Percentiles rank a stretch among this genome's conserved stretches.
These are phyloP conservation scores for Lepus europaeus DNA, from an alignment of 2,113 vertebrate genomes.

Conservation along the genomic window DNA sequence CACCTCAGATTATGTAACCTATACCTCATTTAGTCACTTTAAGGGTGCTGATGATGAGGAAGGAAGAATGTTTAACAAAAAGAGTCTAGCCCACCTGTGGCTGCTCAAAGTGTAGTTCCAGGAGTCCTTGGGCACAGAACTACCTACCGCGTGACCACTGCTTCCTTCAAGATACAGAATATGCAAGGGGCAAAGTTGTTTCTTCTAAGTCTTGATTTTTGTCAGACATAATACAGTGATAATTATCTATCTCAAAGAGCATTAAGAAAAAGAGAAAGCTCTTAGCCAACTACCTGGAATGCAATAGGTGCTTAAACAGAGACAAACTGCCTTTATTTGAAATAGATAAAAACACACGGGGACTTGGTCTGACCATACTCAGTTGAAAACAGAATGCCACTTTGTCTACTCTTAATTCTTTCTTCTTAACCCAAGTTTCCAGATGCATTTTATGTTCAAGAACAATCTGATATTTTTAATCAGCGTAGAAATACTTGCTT, in stretches of 20 bases:
- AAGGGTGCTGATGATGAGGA: not conserved
- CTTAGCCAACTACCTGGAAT: slow-evolving; percentile 2
- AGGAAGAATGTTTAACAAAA: not conserved
- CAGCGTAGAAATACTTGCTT: not conserved
- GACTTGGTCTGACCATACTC: not conserved
- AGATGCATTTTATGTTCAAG: slow-evolving; percentile 15
- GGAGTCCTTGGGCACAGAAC: not conserved
- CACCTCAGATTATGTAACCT: not conserved
- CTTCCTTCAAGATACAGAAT: slow-evolving; percentile 13
- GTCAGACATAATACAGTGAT: not conserved
- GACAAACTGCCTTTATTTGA: slow-evolving; percentile 26
- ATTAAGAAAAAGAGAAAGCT: slow-evolving; percentile 18
- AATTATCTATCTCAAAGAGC: slow-evolving; percentile 32
- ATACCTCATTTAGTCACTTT: not conserved
- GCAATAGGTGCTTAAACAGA: not conserved
- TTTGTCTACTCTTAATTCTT: slow-evolving; percentile 1
- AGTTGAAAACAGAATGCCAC: slow-evolving; percentile 33
- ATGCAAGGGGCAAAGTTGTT: not conserved
- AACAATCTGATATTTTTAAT: slow-evolving; percentile 12
- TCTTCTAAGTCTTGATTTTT: not conserved
- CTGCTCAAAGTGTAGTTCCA: not conserved
- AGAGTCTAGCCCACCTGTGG: not conserved
- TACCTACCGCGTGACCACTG: not conserved
- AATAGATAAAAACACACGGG: not conserved
- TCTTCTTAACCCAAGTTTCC: not conserved